A percentile compares a stretch with the other conserved stretches of the same genome.
These are phyloP conservation scores for Bimastos eiseni DNA, from an alignment of 2,888 invertebrate species.

Conservation along the genomic window DNA sequence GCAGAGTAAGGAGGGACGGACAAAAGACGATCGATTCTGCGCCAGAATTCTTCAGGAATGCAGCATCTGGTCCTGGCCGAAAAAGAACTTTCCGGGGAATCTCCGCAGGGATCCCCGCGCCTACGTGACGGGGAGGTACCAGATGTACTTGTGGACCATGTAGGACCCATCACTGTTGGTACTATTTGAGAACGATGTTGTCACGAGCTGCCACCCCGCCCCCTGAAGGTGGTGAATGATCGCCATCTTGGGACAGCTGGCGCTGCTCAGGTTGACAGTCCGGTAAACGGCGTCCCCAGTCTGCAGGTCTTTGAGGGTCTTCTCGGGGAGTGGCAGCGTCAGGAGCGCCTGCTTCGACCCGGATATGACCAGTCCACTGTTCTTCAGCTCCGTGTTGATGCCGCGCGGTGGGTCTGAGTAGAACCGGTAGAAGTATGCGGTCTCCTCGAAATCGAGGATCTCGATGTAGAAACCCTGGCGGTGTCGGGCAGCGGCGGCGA, in stretches of 20 bases:
- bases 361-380: conserved; percentile 48
- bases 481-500: neutral
- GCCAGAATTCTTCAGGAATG: conserved; percentile 6
- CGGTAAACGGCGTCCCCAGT: conserved; percentile 41
- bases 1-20: neutral
- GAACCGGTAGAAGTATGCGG: conserved; percentile 49
- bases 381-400: conserved; percentile 47
- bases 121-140: conserved; percentile 43
- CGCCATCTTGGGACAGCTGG: conserved; percentile 46
- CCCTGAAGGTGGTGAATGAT: conserved; percentile 46
- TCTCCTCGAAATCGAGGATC: conserved; percentile 49
- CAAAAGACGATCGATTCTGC: neutral
- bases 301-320: conserved; percentile 45
- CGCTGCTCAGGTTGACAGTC: conserved; percentile 45
- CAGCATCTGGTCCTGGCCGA: neutral
- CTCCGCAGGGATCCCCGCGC: too few relatives aligned
- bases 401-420: conserved; percentile 48
- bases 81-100: neutral
- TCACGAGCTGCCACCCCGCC: conserved; percentile 46
- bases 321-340: conserved; percentile 46
- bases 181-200: conserved; percentile 47
- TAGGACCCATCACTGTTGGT: conserved; percentile 50
- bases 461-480: conserved; percentile 46
- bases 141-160: conserved; percentile 51
- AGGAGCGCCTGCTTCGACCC: conserved; percentile 45